These are phyloP conservation scores for Lophotis ruficrista DNA, from an alignment of 2,113 vertebrate genomes.

Conservation along the genomic window DNA sequence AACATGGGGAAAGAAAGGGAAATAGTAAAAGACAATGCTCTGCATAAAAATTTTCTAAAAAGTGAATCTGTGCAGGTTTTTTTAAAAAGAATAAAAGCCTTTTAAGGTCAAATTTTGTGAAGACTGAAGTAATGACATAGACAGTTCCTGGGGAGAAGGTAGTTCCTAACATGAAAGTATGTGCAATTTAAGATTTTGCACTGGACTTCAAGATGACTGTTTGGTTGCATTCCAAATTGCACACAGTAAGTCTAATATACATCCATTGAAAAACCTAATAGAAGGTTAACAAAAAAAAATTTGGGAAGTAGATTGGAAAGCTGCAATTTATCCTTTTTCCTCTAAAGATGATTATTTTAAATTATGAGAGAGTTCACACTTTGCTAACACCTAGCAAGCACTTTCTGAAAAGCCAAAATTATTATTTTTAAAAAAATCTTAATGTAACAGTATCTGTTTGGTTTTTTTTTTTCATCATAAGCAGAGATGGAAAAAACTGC, in stretches of 20 bases:
- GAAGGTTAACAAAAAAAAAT: background rate
- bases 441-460: background rate
- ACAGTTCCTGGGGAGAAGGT: background rate
- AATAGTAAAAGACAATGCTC: background rate
- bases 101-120: background rate
- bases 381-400: background rate
- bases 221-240: background rate
- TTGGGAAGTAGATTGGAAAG: background rate
- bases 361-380: background rate
- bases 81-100: background rate
- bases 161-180: background rate
- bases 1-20: background rate
- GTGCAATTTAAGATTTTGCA: background rate
- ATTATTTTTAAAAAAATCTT: background rate
- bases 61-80: background rate
- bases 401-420: background rate
- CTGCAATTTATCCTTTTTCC: background rate
- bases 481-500: background rate
- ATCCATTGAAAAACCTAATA: background rate
- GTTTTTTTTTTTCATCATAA: background rate
- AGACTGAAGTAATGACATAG: background rate
- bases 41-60: background rate
- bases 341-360: background rate
- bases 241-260: background rate
- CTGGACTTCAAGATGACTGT: background rate